Base-by-base conservation (phyloP, 2,888 invertebrate genomes). In the Buathra laborator region DNA sequence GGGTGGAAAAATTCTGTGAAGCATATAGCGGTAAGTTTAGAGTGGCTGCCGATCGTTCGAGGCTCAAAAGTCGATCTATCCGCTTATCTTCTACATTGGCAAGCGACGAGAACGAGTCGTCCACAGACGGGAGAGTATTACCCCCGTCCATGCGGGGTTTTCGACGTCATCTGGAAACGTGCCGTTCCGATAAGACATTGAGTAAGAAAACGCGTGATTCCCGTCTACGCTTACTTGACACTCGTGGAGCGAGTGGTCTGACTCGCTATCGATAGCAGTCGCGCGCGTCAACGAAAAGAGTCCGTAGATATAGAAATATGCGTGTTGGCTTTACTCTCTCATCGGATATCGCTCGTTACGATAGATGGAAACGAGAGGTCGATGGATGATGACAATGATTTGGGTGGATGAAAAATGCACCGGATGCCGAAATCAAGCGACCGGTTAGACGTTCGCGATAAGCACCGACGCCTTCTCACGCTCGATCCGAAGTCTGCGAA, bases 21-120 rank as follows among this genome's bases (percentile, higher is more conserved):
- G 75, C 29, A 24, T 4, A 10, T 24, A 16, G 37, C 19, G 62
- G 6, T 43, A 53, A 64, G 67, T 37, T 44, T 46, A 37, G 59
- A 32, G 70, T 44, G 51, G n/a, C 71, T 79, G 78, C 67, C 76
- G 82, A 85, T 85, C 76, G 82, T 82, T 85, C 76, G 76, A 72
- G 83, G 83, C 85, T 85, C 80, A 85, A 83, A 85, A 85, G 83
- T 83, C 85, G 85, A 85, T 85, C 81, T 83, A 83, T 85, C 83
- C 83, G 79, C 82, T 83, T 83, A 85, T 85, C 85, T 81, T 46
- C n/a, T 19, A 53, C 59, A 59, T 48, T 71, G 71, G 74, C 70
- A 74, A 37, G 53, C 71, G 62, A 14, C 12, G 14, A 48, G 51
- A n/a, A 19, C 62, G 62, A 24, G 56, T 66, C 74, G 70, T 43